Evolutionary conservation across 2,797 vertebrate genomes (phyloP), one percentile per base, ranked within the genome.

Genomic region (Salarias fasciatus): DNA sequence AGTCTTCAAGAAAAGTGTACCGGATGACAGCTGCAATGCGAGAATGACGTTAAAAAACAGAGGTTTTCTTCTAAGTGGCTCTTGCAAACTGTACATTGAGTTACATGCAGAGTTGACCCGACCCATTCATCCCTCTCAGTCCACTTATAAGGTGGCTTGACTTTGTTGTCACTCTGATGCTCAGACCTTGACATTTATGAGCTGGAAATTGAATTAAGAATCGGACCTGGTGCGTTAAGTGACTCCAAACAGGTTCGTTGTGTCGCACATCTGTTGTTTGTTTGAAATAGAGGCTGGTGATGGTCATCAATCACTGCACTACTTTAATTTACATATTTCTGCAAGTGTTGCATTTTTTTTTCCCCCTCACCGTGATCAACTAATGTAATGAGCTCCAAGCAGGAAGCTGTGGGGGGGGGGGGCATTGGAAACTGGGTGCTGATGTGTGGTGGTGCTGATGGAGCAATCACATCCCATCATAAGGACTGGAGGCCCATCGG

Each of bases 291-390:
- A 51, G 40, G n/a, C 3, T 1, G 49, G 42, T 8, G 10, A 71
- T 48, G 28, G 30, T 40, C 60, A 77, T 80, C 69, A 67, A 56
- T 83, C 72, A 71, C 33, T 5, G 38, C 1, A 0, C 33, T 50
- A 53, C 64, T 81, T 83, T 61, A 37, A 83, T 77, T 71, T 35
- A 50, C 50, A 53, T 56, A 53, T 69, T 86, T 77, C 58, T 85
- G 79, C 79, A 47, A 71, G 66, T 67, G 61, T 49, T 76, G 79
- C 80, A 79, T 54, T 80, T 83, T 80, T 54, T 24, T 24, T 24
- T 24, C 2, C n/a, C n/a, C n/a, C 47, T 13, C 40, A 11, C 54
- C 67, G 42, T 36, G 49, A 75, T 80, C 63, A 70, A 62, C 55
- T 85, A 71, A 81, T 67, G 75, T 75, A 73, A 85, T 69, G 63